Evolutionary conservation across 2,113 vertebrate genomes (phyloP).

Genomic region (Aspiorhynchus laticeps): DNA sequence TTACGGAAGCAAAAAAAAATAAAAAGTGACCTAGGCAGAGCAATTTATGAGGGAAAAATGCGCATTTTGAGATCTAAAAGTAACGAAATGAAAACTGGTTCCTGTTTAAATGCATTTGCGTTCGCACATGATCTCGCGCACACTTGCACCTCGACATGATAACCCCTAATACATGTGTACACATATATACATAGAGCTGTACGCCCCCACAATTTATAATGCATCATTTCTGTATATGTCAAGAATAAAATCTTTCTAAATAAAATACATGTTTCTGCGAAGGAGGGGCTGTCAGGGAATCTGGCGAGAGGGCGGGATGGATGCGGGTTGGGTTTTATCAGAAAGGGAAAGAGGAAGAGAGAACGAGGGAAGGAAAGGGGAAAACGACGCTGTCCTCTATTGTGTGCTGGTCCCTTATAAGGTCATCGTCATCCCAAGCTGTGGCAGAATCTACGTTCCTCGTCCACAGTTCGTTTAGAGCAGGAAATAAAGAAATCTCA

Average conservation of each 20-base stretch:
- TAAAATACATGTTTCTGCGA: conserved; percentile 78
- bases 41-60: too few species aligned
- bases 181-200: conserved; percentile 81
- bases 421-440: conserved; percentile 37
- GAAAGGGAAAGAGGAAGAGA: conserved; percentile 36
- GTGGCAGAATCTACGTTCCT: conserved; percentile 35
- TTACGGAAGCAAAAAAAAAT: neutral
- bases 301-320: neutral
- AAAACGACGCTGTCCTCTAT: conserved; percentile 47
- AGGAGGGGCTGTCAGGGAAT: conserved; percentile 59
- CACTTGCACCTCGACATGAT: conserved; percentile 59
- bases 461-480: conserved; percentile 13
- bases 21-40: too few species aligned
- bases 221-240: conserved; percentile 80
- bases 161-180: conserved; percentile 77
- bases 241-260: conserved; percentile 83
- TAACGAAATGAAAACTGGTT: too few species aligned
- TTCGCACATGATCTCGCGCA: conserved; percentile 10
- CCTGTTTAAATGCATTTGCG: too few species aligned
- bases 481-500: conserved; percentile 26
- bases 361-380: conserved; percentile 6
- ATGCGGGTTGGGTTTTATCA: neutral
- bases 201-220: conserved; percentile 71
- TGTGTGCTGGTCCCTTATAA: conserved; percentile 53
- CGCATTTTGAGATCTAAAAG: too few species aligned